A percentile compares a stretch with the other conserved stretches of the same genome.
These are phyloP conservation scores for Metalampra italica DNA, from an alignment of 2,888 invertebrate genomes.

Conservation along the genomic window DNA sequence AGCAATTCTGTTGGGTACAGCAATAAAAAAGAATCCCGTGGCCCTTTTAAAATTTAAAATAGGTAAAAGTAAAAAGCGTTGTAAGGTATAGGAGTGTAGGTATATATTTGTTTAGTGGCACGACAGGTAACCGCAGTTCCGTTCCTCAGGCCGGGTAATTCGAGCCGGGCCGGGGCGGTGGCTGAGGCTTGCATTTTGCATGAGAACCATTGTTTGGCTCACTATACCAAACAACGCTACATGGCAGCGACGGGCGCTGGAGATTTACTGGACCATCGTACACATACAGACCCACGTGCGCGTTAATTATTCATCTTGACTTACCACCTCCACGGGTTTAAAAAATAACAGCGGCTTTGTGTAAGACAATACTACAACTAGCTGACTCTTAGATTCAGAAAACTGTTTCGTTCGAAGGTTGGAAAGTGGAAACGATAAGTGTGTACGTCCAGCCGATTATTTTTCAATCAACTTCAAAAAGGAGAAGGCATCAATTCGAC, in stretches of 20 bases:
- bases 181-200: slow-evolving; percentile 57
- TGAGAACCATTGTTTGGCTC: slow-evolving; percentile 55
- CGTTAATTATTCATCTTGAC: slow-evolving; percentile 9
- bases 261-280: slow-evolving; percentile 26
- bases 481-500: no score
- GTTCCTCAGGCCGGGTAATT: slow-evolving; percentile 31
- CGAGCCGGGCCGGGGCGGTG: slow-evolving; percentile 29
- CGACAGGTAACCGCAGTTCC: slow-evolving; percentile 39
- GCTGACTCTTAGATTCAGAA: no score
- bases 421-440: no score
- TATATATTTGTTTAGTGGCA: slow-evolving; percentile 41
- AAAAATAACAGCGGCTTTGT: background rate
- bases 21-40: slow-evolving; percentile 22
- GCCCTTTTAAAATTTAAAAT: slow-evolving; percentile 37
- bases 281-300: slow-evolving; percentile 1
- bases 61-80: slow-evolving; percentile 35
- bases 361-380: no score
- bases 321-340: background rate
- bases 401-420: no score
- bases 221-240: slow-evolving; percentile 28
- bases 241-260: slow-evolving; percentile 19
- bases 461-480: no score
- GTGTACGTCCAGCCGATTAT: no score
- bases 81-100: slow-evolving; percentile 14
- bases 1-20: slow-evolving; percentile 12